Base-by-base conservation (phyloP, 1,140 invertebrate genomes). In the Drosophila azteca region DNA sequence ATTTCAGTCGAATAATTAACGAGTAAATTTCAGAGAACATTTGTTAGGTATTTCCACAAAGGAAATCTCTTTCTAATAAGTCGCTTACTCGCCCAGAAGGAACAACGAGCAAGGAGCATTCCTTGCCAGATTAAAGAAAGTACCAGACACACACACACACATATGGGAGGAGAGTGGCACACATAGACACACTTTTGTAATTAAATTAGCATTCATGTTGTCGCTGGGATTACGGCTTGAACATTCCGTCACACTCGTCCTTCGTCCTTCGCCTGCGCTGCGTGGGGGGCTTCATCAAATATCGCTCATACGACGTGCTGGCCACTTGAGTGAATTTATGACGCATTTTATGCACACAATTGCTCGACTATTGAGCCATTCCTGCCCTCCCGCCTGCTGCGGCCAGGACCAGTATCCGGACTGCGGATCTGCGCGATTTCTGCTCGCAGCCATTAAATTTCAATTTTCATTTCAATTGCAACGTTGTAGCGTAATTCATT, bases 181-280 rank as follows among this genome's bases (percentile, higher is more conserved):
- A 62, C 59, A 53, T 54, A 76, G 69, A 79, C 78, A 83, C 67
- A 74, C 66, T 81, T 71, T 77, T 64, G 65, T 74, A 81, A 81
- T 83, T 77, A 81, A 74, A 85, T 87, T 82, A 81, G 82, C 77
- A 68, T 83, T 78, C 81, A 78, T 75, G 64, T 55, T 50, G 65
- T 80, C 67, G 58, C 53, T 70, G 61, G 72, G 76, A 61, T 76
- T 65, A 75, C 71, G 66, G 61, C 70, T 39, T 55, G 51, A 48
- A 22, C 54, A 17, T 45, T 61, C 20, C 53, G 52, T 44, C n/a
- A 46, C 26, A 24, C 43, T 55, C 43, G 44, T 62, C 64, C 43
- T 60, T 44, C 64, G 22, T 5, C 24, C 17, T 20, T 20, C 17
- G 17, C 17, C 17, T 20, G 17, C 17, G 4, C 24, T 26, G 57